A percentile compares a stretch with the other conserved stretches of the same genome.
phyloP scores from a whole-genome alignment of 2,113 vertebrate species.

The Channa argus region DNA sequence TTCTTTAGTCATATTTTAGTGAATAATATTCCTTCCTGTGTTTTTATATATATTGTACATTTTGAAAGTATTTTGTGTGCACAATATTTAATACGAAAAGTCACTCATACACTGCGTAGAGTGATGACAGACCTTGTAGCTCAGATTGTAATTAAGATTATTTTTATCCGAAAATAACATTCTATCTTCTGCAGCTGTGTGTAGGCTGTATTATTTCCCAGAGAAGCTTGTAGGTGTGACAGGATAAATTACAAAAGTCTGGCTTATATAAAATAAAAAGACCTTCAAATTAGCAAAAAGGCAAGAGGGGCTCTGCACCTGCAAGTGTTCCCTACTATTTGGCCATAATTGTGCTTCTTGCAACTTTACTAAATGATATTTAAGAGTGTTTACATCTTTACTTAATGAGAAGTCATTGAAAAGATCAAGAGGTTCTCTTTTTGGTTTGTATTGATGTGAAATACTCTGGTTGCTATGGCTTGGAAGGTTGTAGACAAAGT shows the following conservation, averaged over 20 bases:
- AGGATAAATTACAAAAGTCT: conserved; percentile 32
- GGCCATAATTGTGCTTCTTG: not conserved
- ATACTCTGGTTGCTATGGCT: conserved; percentile 1
- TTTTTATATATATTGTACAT: not conserved
- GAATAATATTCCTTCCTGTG: not conserved
- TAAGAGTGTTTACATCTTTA: not conserved
- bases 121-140: not conserved
- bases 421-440: not conserved
- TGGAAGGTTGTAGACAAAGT: conserved; percentile 24
- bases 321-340: not conserved
- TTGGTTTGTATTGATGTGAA: conserved; percentile 15
- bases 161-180: conserved; percentile 15
- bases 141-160: conserved; percentile 36
- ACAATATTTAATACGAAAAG: not conserved
- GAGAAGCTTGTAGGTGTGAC: conserved; percentile 36
- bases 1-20: not conserved
- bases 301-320: not conserved
- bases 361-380: too few species aligned
- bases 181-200: conserved; percentile 21
- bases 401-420: too few species aligned
- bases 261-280: conserved; percentile 22
- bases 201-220: conserved; percentile 37
- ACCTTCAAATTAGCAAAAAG: not conserved
- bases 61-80: not conserved
- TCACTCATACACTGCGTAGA: not conserved